Evolutionary conservation across 2,113 vertebrate species (phyloP).

Genomic region (Uria lomvia): DNA sequence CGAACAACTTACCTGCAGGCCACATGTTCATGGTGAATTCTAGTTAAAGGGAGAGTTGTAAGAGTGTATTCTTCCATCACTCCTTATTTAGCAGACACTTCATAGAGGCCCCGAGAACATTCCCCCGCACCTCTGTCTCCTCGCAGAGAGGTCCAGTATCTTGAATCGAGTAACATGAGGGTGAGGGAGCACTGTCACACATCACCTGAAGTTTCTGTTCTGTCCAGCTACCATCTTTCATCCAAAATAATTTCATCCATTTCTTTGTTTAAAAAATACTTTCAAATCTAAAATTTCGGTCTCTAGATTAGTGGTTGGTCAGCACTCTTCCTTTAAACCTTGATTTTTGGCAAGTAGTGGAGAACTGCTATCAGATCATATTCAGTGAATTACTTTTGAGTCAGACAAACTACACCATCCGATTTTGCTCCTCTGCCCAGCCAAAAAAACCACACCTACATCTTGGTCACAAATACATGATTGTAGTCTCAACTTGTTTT

Average conservation of each 20-base stretch:
- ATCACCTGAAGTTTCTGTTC: not conserved
- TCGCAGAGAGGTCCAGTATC: not conserved
- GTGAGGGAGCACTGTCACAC: not conserved
- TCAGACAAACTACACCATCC: not conserved
- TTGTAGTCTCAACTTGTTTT: not conserved
- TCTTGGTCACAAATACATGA: not conserved
- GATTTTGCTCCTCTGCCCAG: not conserved
- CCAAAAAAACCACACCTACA: not conserved
- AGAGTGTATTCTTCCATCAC: not conserved
- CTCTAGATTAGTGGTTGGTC: not conserved
- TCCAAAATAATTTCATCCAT: not conserved
- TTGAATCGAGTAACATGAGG: not conserved
- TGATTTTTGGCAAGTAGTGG: not conserved
- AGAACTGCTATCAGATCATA: not conserved
- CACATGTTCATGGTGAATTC: not conserved
- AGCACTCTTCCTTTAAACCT: not conserved
- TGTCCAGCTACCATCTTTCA: not conserved
- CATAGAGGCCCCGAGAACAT: not conserved
- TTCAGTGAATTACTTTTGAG: not conserved
- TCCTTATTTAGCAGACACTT: not conserved
- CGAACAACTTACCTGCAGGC: not conserved
- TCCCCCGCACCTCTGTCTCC: not conserved
- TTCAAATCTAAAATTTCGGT: not conserved
- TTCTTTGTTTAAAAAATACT: not conserved
- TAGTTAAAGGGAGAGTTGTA: not conserved